A percentile compares a stretch with the other conserved stretches of the same genome.
Evolutionary conservation across 2,797 vertebrate species (phyloP).

Genomic region (Pampus argenteus): DNA sequence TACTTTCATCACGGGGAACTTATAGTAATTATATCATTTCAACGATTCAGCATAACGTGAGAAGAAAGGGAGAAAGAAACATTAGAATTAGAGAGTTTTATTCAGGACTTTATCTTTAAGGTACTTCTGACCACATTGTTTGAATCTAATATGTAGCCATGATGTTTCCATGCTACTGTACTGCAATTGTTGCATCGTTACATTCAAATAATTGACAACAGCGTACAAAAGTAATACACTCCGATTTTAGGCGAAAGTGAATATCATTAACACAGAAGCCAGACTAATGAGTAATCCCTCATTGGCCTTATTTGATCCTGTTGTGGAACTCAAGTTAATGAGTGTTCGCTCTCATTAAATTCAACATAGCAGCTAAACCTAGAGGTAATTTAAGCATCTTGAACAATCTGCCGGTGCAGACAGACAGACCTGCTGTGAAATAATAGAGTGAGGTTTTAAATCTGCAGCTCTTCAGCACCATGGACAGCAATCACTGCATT

Average conservation of each 20-base stretch:
- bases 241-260: background rate
- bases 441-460: slow-evolving; percentile 4
- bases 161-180: background rate
- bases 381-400: slow-evolving; percentile 40
- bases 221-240: slow-evolving; percentile 18
- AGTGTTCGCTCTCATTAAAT: slow-evolving; percentile 58
- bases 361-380: slow-evolving; percentile 35
- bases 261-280: slow-evolving; percentile 17
- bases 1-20: background rate
- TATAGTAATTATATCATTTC: background rate
- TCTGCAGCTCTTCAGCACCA: slow-evolving; percentile 12
- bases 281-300: slow-evolving; percentile 43
- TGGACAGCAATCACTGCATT: background rate
- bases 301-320: slow-evolving; percentile 42
- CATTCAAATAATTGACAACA: slow-evolving; percentile 20
- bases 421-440: slow-evolving; percentile 1
- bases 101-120: background rate
- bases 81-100: background rate
- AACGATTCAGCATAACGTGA: background rate
- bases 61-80: background rate
- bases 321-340: slow-evolving; percentile 58
- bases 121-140: background rate
- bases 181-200: background rate
- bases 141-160: background rate
- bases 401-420: slow-evolving; percentile 8